Evolutionary conservation across 2,113 vertebrate species (phyloP).

Genomic region (Emberiza fucata): DNA sequence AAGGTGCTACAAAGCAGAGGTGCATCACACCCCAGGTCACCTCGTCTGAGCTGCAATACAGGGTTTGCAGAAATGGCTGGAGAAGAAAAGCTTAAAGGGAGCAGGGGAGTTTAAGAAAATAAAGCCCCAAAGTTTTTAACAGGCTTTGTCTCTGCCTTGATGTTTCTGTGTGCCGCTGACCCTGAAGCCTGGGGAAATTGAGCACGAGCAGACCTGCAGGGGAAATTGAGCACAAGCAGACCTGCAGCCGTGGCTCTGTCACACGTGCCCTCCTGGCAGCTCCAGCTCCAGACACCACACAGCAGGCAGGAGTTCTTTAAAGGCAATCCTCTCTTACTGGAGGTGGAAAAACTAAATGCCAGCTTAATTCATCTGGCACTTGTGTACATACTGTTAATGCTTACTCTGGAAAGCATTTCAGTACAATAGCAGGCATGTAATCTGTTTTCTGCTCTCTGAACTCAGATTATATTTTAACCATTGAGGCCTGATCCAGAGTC

Average conservation of each 20-base stretch:
- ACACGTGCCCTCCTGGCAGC: neutral
- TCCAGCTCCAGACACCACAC: conserved; percentile 2
- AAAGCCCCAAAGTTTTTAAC: neutral
- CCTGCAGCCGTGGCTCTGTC: conserved; percentile 1
- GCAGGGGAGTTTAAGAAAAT: neutral
- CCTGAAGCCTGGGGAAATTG: neutral
- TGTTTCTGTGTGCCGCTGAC: neutral
- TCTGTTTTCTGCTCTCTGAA: conserved; percentile 46
- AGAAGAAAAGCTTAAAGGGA: neutral
- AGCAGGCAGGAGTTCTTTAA: neutral
- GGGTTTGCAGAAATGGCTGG: neutral
- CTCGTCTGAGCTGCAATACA: neutral
- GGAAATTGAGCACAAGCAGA: neutral
- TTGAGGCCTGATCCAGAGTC: neutral
- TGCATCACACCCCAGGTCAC: neutral
- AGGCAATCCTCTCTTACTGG: conserved; percentile 12
- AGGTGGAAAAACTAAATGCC: conserved; percentile 30
- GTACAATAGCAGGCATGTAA: conserved; percentile 27
- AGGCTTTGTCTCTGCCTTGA: neutral
- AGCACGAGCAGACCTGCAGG: neutral
- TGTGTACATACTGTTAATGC: conserved; percentile 16
- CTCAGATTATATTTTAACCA: conserved; percentile 46
- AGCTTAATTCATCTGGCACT: conserved; percentile 35
- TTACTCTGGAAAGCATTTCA: conserved; percentile 21
- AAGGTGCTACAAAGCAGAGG: conserved; percentile 1